Percentiles rank a stretch among this genome's conserved stretches.
These are phyloP conservation scores for Sturnira hondurensis DNA, from an alignment of 2,113 vertebrate species.

Conservation along the genomic window DNA sequence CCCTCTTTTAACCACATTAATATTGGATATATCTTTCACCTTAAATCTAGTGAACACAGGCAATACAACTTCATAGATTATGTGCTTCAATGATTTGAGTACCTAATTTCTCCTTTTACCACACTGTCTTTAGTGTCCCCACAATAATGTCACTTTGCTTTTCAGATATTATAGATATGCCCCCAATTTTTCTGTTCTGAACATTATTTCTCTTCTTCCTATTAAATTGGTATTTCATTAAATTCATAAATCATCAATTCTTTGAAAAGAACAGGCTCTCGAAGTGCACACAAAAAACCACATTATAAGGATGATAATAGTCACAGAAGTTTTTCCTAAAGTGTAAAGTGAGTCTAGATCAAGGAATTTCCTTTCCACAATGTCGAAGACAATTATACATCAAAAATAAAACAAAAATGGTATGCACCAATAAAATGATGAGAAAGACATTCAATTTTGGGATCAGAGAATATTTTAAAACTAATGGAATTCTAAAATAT, in stretches of 20 bases:
- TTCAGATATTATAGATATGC: background rate
- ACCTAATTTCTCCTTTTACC: background rate
- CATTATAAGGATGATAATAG: background rate
- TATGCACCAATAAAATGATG: background rate
- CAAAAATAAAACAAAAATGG: background rate
- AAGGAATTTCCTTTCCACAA: background rate
- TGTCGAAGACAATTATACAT: background rate
- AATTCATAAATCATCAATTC: too few species aligned
- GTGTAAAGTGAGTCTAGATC: background rate
- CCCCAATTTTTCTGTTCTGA: background rate
- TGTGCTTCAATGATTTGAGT: background rate
- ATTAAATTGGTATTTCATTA: background rate
- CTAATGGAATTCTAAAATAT: too few species aligned
- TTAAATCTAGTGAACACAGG: background rate
- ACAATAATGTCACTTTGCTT: background rate
- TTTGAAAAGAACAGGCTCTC: background rate
- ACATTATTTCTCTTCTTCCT: background rate
- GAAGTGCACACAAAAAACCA: background rate
- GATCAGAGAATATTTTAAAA: too few species aligned
- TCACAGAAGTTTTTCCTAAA: background rate
- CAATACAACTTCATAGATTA: background rate
- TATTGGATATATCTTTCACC: background rate
- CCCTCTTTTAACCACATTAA: background rate
- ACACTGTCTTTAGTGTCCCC: background rate
- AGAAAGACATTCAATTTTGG: background rate